Base-by-base conservation (phyloP, 2,797 vertebrate species). In the Monodelphis domestica region DNA sequence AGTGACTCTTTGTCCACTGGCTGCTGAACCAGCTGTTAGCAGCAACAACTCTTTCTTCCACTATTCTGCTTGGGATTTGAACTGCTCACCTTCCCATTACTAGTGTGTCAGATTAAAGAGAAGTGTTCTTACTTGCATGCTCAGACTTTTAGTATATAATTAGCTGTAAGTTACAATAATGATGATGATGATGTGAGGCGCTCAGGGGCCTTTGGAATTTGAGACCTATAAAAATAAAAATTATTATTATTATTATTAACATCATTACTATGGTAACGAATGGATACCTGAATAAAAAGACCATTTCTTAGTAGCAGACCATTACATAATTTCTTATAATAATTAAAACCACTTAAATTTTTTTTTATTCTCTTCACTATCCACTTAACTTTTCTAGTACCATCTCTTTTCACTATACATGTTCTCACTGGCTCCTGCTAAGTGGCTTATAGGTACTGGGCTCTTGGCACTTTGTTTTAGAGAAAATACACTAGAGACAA, bases 261-360 rank as follows among this genome's bases (percentile, higher is more conserved):
- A 84, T 95, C 88, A 94, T 97, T 94, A 96, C 94, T 97, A 88
- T 97, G 97, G 96, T 97, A 97, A 96, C 84, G 87, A 94, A 96
- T 59, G 92, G 94, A 95, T 97, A 97, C 91, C 90, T 95, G 53
- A 78, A 93, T 96, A 93, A 96, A 95, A 95, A 94, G 78, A 5
- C 30, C 15, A 91, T 94, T 97, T 97, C 63, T 96, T 93, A 93
- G 89, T 93, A 95, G 91, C 87, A 52, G 91, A 94, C 94, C 89
- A 91, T 91, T 38, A 94, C 87, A 91, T 93, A 87, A 89, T 88
- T 88, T 53, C 87, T 88, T 88, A 53, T 88, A 88, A 94, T 84
- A n/a, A 91, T 95, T 53, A 93, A 96, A 96, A 94, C 21, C 91
- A 92, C 55, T 78, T 96, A 94, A 94, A 97, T 95, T 88, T 94